Evolutionary conservation across 2,113 vertebrate species (phyloP).

Genomic region (Melanerpes aurifrons): DNA sequence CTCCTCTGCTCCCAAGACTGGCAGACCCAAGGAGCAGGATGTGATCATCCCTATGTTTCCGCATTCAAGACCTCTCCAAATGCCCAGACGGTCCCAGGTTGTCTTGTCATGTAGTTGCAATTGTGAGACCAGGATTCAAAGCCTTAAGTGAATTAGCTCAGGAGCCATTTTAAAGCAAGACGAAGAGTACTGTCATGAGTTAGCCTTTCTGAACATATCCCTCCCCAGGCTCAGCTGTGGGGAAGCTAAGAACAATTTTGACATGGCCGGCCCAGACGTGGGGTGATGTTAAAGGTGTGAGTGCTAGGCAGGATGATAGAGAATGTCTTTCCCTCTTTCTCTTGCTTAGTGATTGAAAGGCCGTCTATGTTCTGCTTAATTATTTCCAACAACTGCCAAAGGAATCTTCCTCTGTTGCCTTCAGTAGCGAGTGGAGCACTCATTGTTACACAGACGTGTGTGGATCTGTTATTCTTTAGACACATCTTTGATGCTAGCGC

Average conservation of each 20-base stretch:
- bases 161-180: conserved; percentile 62
- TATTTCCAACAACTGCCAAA: conserved; percentile 56
- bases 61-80: background rate
- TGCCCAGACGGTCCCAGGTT: background rate
- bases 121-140: background rate
- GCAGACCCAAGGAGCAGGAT: background rate
- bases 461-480: conserved; percentile 43
- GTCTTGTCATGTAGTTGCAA: background rate
- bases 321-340: conserved; percentile 8
- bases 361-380: background rate
- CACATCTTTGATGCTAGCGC: conserved; percentile 49
- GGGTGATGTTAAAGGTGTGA: background rate
- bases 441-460: background rate
- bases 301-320: accelerated
- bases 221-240: background rate
- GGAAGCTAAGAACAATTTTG: background rate
- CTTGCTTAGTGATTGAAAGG: conserved; percentile 7
- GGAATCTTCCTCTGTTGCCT: conserved; percentile 31
- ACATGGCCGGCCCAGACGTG: accelerated
- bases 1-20: background rate
- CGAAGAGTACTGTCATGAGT: background rate
- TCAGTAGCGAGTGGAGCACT: background rate
- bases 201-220: background rate
- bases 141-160: conserved; percentile 18
- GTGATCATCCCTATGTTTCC: background rate